Base-by-base conservation (phyloP, 2,888 invertebrate species). In the Trissolcus brochymenae region DNA sequence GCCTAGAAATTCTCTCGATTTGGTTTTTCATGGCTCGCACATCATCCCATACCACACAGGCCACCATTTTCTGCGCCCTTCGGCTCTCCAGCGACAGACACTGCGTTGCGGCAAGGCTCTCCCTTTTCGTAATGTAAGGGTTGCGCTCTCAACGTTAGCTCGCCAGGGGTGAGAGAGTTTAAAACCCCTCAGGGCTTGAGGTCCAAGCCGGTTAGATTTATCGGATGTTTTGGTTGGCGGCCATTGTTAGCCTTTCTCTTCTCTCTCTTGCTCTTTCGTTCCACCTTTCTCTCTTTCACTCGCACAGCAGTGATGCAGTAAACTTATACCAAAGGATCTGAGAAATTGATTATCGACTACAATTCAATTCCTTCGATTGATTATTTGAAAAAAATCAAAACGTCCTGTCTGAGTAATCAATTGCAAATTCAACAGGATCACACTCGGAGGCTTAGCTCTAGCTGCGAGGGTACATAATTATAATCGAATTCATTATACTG, bases 161-260 rank as follows among this genome's bases (percentile, higher is more conserved):
- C 82, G 82, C 83, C 79, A 76, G 84, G 85, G 83, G 83, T 83
- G 81, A 84, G 85, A 82, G 86, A 86, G 87, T 88, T 88, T 87
- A 87, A 89, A 88, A 88, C 84, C 88, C 88, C 87, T 83, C 81
- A 87, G 87, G 87, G 87, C 85, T 88, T 86, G 87, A 87, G 88
- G 87, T 86, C 86, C 86, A 84, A 86, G 82, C 85, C 86, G 86
- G 87, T 87, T 88, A 89, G 89, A 89, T 89, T 89, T 89, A 89
- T 89, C 89, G 89, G 87, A 89, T 89, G 89, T 89, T 89, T 89
- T 88, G 89, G 89, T 89, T 87, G 88, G 88, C 89, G 87, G 88
- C 88, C 89, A 89, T 89, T 88, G 88, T 88, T 87, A 87, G 84
- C 84, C 81, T 81, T 84, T 84, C 83, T 82, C 83, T 53, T 50